phyloP scores from a whole-genome alignment of 2,797 vertebrate genomes.

The Rallus crepitans region DNA sequence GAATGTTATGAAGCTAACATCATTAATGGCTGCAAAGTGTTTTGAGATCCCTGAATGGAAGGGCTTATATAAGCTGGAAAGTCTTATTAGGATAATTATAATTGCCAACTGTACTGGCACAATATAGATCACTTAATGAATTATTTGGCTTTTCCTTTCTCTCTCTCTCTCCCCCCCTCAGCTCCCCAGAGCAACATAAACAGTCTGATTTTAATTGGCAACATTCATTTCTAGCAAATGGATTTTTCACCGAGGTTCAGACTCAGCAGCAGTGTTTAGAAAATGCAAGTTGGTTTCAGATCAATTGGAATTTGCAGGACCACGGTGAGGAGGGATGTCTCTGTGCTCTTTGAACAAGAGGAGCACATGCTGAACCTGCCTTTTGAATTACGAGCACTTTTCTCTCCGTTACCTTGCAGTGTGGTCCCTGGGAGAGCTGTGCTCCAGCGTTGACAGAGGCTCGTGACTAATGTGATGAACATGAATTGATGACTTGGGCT shows the following conservation, averaged over 20 bases:
- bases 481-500: neutral
- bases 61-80: constrained; percentile 38
- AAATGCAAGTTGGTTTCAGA: neutral
- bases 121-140: constrained; percentile 57
- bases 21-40: constrained; percentile 53
- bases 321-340: neutral
- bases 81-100: constrained; percentile 57
- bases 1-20: constrained; percentile 37
- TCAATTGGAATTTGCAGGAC: neutral
- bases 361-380: neutral
- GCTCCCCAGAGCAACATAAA: constrained; percentile 42
- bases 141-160: constrained; percentile 51
- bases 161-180: neutral
- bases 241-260: constrained; percentile 7
- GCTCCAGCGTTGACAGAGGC: neutral
- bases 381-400: neutral
- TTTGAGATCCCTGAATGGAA: constrained; percentile 48
- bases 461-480: neutral
- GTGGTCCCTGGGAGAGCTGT: neutral
- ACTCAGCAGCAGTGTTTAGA: neutral
- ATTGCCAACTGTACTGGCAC: constrained; percentile 23
- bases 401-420: neutral
- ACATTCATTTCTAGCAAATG: constrained; percentile 25
- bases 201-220: constrained; percentile 54
- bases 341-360: neutral